Percentiles rank a stretch among this genome's conserved stretches.
These are phyloP conservation scores for Celastrina argiolus DNA, from an alignment of 2,888 invertebrate genomes.

Conservation along the genomic window DNA sequence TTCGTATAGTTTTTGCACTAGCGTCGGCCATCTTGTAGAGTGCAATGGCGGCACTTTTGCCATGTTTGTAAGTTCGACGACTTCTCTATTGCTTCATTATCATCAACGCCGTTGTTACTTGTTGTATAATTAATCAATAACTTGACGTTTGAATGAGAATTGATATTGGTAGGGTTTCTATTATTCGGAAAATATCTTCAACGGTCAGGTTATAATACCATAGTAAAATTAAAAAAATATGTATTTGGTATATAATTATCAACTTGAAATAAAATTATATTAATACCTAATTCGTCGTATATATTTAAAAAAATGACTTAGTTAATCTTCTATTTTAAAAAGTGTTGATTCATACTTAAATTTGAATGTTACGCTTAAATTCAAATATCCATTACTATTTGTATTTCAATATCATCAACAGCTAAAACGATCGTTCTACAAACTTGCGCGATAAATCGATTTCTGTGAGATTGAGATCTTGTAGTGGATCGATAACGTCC, in stretches of 20 bases:
- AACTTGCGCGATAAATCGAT: background rate
- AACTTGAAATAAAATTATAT: too few species aligned
- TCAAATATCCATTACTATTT: background rate
- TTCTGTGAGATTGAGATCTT: constrained; percentile 12
- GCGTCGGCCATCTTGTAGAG: constrained; percentile 58
- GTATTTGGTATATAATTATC: too few species aligned
- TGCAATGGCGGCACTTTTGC: constrained; percentile 48
- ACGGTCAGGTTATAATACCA: background rate
- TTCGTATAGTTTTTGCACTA: constrained; percentile 48
- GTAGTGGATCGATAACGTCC: background rate
- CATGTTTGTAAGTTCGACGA: constrained; percentile 31
- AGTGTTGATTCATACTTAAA: too few species aligned
- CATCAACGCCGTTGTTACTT: constrained; percentile 3
- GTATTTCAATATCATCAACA: background rate
- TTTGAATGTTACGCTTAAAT: too few species aligned
- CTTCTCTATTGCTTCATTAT: constrained; percentile 22
- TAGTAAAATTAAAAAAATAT: too few species aligned
- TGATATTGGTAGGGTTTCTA: background rate
- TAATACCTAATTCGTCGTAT: too few species aligned
- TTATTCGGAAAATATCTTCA: background rate
- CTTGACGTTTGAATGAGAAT: background rate
- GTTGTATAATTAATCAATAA: background rate
- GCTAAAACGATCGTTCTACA: background rate
- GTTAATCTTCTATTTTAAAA: too few species aligned
- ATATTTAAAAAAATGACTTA: too few species aligned